Evolutionary conservation across 1,140 invertebrate species (phyloP).

Genomic region (Saxidomus purpurata): DNA sequence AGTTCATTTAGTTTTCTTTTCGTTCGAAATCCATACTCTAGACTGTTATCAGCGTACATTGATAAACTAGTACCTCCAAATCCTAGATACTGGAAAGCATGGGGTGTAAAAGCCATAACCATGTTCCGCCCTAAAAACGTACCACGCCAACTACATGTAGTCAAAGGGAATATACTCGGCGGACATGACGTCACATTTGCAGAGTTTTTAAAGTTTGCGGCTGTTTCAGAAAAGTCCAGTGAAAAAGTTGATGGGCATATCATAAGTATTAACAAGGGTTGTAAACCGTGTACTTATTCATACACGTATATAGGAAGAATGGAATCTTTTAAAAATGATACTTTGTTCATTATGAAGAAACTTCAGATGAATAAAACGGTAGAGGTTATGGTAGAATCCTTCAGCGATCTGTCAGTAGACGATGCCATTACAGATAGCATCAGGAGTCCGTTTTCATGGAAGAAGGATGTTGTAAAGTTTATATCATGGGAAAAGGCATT

Average conservation of each 20-base stretch:
- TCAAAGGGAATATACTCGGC: neutral
- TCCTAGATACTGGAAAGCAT: constrained; percentile 55
- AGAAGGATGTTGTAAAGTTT: constrained; percentile 28
- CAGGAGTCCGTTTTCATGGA: constrained; percentile 25
- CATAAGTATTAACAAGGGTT: constrained; percentile 38
- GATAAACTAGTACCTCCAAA: constrained; percentile 57
- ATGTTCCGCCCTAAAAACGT: neutral
- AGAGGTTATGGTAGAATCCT: neutral
- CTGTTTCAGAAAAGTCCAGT: neutral
- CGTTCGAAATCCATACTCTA: constrained; percentile 56
- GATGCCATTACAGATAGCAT: constrained; percentile 53
- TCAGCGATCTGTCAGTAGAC: neutral
- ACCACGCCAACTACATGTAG: too few relatives aligned
- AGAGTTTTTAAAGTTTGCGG: constrained; percentile 51
- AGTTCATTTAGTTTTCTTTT: constrained; percentile 60
- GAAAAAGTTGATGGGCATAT: constrained; percentile 26
- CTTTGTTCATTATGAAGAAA: constrained; percentile 28
- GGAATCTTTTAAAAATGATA: constrained; percentile 39
- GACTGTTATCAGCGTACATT: constrained; percentile 49
- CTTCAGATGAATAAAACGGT: constrained; percentile 14
- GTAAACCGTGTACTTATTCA: constrained; percentile 42
- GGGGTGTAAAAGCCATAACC: neutral
- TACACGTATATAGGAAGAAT: constrained; percentile 50
- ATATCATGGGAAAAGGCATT: constrained; percentile 58
- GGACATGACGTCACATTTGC: constrained; percentile 51